Base-by-base conservation (phyloP, 1,140 invertebrate genomes). In the Venustaconcha ellipsiformis region DNA sequence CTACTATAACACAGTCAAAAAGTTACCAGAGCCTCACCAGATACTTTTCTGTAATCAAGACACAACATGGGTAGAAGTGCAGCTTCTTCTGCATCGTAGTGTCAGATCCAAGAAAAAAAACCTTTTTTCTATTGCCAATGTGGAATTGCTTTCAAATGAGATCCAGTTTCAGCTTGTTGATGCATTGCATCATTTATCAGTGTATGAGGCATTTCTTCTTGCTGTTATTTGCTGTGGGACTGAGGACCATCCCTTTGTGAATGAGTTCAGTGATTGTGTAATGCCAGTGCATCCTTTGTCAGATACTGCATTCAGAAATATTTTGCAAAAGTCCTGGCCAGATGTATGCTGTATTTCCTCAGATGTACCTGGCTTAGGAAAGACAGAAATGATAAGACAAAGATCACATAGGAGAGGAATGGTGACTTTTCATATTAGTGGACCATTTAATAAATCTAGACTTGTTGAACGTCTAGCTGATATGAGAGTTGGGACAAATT, bases 71-170 rank as follows among this genome's bases (percentile, higher is more conserved):
- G 77, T 79, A 64, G 80, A 84, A 56, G 37, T 84, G 20, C 20
- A 65, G 17, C 18, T 84, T 26, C 17, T 82, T n/a, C 12, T 84
- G 11, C 63, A 60, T 13, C 56, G 80, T 59, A 79, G 80, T 77
- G 48, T 75, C 0, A 48, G 63, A 58, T 18, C 62, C 48, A 23
- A 23, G 15, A 60, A 18, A 15, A 37, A 8, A 26, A 37, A 63
- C 17, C 64, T 84, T 14, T 82, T 67, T 74, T 78, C 77, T 66
- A 70, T 84, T 23, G 76, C 70, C 30, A 77, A 83, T 71, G 72
- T 82, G 6, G 80, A 82, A 76, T 62, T 69, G 18, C 62, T 82
- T 11, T 20, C 79, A 23, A 72, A 70, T 70, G 76, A 79, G 37
- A 15, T 78, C 1, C 79, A 80, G 65, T 74, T 74, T 48, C n/a